Percentiles rank a stretch among this genome's conserved stretches.
These are phyloP conservation scores for Chymomyza amoena DNA, from an alignment of 2,888 invertebrate genomes.

Conservation along the genomic window DNA sequence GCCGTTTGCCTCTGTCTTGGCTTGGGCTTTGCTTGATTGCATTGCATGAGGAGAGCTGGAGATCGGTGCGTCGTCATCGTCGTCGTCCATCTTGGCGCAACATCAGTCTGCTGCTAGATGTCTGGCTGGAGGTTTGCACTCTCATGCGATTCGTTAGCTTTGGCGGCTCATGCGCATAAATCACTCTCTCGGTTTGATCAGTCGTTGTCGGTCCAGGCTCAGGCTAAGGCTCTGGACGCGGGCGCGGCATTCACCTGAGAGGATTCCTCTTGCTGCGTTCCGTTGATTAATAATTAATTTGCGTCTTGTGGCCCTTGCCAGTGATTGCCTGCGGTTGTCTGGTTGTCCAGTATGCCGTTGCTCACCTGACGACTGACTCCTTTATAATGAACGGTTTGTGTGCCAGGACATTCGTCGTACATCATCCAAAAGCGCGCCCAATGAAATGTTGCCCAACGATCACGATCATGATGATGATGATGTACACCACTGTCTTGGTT, in stretches of 20 bases:
- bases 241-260: conserved; percentile 6
- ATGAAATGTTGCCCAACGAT: conserved; percentile 11
- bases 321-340: conserved; percentile 22
- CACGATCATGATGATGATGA: conserved; percentile 12
- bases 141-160: conserved; percentile 63
- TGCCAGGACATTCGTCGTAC: conserved; percentile 71
- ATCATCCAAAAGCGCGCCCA: conserved; percentile 61
- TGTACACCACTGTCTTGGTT: conserved; percentile 4
- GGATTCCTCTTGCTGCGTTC: conserved; percentile 52
- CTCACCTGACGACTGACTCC: conserved; percentile 68
- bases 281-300: conserved; percentile 79
- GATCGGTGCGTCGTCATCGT: conserved; percentile 24
- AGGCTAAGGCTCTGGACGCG: not conserved
- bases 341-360: conserved; percentile 17
- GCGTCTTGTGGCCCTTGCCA: conserved; percentile 52
- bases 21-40: conserved; percentile 48
- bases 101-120: conserved; percentile 47
- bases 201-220: conserved; percentile 28
- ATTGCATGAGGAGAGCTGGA: conserved; percentile 41
- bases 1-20: conserved; percentile 32
- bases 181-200: conserved; percentile 50
- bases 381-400: conserved; percentile 71
- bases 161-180: conserved; percentile 64
- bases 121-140: not conserved
- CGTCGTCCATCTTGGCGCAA: conserved; percentile 70